Evolutionary conservation across 2,888 invertebrate genomes (phyloP).

Genomic region (Schrankia costaestrigalis): DNA sequence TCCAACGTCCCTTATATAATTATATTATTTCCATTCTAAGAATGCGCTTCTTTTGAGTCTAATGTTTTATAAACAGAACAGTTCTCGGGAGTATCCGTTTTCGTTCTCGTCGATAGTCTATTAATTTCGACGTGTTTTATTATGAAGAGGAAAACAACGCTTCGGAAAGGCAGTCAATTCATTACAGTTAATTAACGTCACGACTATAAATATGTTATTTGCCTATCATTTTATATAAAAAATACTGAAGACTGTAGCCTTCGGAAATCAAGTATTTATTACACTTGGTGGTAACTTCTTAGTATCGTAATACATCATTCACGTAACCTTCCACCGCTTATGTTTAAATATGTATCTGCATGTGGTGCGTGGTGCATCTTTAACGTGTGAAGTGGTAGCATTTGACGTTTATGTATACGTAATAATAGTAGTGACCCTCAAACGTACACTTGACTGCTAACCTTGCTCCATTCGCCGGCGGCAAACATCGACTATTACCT

Average conservation of each 20-base stretch:
- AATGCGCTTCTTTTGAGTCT: no score
- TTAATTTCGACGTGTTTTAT: conserved; percentile 38
- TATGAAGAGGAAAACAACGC: conserved; percentile 36
- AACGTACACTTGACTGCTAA: conserved; percentile 53
- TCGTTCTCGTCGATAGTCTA: no score
- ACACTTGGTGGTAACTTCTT: no score
- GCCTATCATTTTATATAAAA: conserved; percentile 23
- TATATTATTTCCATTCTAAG: no score
- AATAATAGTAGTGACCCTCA: conserved; percentile 50
- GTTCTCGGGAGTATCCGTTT: no score
- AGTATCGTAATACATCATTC: background rate
- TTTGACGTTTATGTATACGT: no score
- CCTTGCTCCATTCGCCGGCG: conserved; percentile 54
- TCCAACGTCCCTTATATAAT: no score
- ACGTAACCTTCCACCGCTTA: no score
- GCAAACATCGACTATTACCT: conserved; percentile 46
- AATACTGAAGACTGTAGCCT: conserved; percentile 14
- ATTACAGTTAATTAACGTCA: conserved; percentile 53
- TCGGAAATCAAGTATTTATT: conserved; percentile 10
- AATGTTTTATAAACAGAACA: no score
- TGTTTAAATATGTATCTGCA: no score
- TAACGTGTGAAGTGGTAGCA: no score
- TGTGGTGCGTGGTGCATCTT: no score
- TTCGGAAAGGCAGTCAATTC: conserved; percentile 38
- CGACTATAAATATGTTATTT: conserved; percentile 52